Base-by-base conservation (phyloP, 2,888 invertebrate species). In the Phyllotreta striolata region DNA sequence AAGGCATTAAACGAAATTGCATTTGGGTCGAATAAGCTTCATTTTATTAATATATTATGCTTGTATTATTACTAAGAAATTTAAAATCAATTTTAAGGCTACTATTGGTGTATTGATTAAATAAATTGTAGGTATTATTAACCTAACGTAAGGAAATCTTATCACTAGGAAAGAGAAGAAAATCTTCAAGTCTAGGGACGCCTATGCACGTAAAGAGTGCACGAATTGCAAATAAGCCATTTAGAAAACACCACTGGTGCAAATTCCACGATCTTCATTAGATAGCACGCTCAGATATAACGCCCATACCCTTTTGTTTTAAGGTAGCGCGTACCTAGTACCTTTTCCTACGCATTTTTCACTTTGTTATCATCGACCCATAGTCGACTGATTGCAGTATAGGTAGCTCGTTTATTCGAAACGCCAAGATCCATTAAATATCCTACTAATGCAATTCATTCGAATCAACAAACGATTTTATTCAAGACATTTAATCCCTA, bases 201-300 rank as follows among this genome's bases (percentile, higher is more conserved):
- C 38, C 38, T 41, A 10, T 51, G 43, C 63, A 63, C 63, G 63
- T 70, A 64, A 72, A 66, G 62, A 67, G 67, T 49, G 66, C 67
- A 70, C 69, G 68, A 71, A 66, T 68, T 68, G 71, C 72, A 66
- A 71, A 71, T 70, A 62, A 63, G 70, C 57, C 66, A 64, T 71
- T 52, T 70, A 70, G 71, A 70, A 71, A 71, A 69, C 74, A 74
- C 74, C 69, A 68, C 66, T 65, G 72, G 75, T 72, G 75, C 70
- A 66, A 73, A 74, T 75, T 73, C 75, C 75, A 75, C 75, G 75
- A 75, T 75, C 73, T 72, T 71, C 71, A 73, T 73, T 73, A 75
- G 75, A 75, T 75, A 74, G 69, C 69, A 67, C 62, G 68, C 66
- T 67, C 64, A 70, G 71, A 71, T 71, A 68, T 70, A 24, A 1